These are phyloP conservation scores for Myrmecobius fasciatus DNA, from an alignment of 2,113 vertebrate species.

Conservation along the genomic window DNA sequence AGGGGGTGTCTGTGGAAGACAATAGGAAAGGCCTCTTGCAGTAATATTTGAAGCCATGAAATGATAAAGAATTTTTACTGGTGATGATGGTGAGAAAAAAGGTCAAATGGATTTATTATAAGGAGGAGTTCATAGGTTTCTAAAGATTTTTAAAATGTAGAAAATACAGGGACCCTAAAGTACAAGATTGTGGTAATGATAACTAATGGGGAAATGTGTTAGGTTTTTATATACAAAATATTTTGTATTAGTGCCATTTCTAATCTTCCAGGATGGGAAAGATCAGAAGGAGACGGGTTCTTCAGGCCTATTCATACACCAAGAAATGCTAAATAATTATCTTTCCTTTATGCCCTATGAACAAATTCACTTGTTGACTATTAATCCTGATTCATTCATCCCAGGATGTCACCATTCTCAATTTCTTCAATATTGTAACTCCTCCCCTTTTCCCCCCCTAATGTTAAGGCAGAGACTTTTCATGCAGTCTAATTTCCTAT, in stretches of 20 bases:
- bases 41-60: fast-evolving
- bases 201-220: background rate
- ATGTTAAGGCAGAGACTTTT: no score
- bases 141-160: background rate
- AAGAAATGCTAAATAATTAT: no score
- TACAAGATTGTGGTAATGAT: background rate
- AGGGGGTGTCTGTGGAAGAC: background rate
- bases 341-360: background rate
- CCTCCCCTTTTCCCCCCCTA: no score
- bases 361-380: background rate
- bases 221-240: no score
- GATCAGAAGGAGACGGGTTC: background rate
- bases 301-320: no score
- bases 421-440: no score
- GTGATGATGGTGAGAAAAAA: background rate
- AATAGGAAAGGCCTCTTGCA: background rate
- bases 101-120: background rate
- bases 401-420: no score
- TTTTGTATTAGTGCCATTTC: background rate
- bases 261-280: background rate
- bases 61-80: background rate
- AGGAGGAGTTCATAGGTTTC: background rate
- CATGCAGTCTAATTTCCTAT: no score
- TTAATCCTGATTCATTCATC: background rate
- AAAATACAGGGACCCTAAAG: background rate